Percentiles rank a stretch among this genome's conserved stretches.
Evolutionary conservation across 2,888 invertebrate genomes (phyloP).

Genomic region (Torymus tubicola): DNA sequence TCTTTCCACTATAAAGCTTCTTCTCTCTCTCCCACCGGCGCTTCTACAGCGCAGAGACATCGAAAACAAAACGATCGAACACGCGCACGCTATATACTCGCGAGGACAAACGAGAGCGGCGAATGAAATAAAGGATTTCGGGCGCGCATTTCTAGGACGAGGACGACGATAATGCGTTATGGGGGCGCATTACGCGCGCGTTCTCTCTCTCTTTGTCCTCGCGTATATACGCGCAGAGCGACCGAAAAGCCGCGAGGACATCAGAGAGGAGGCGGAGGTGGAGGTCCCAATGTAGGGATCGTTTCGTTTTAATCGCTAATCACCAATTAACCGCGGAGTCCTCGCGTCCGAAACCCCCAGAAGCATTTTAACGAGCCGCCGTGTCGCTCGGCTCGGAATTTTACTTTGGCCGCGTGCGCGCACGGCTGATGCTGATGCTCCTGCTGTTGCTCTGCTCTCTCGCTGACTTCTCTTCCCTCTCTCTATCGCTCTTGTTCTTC

Average conservation of each 20-base stretch:
- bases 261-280: constrained; percentile 14
- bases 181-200: constrained; percentile 58
- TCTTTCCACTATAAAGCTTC: background rate
- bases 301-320: constrained; percentile 77
- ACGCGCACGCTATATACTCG: constrained; percentile 5
- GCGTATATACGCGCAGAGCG: constrained; percentile 37
- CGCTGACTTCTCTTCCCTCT: constrained; percentile 44
- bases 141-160: constrained; percentile 59
- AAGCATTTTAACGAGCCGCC: constrained; percentile 77
- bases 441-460: constrained; percentile 34
- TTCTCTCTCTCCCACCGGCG: background rate
- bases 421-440: constrained; percentile 18
- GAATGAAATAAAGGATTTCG: constrained; percentile 59
- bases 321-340: constrained; percentile 75
- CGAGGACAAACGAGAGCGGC: constrained; percentile 51
- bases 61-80: constrained; percentile 22
- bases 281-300: constrained; percentile 63
- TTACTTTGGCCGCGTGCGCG: constrained; percentile 67
- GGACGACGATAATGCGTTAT: constrained; percentile 63
- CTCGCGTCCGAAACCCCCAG: constrained; percentile 74
- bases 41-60: background rate
- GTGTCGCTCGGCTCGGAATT: constrained; percentile 74
- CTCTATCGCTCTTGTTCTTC: constrained; percentile 40
- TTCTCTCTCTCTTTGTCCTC: constrained; percentile 61
- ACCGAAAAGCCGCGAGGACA: constrained; percentile 59